Percentiles rank a stretch among this genome's conserved stretches.
Evolutionary conservation across 35 echinoderm and acorn worm species (phyloP).

Genomic region (Diadema setosum): DNA sequence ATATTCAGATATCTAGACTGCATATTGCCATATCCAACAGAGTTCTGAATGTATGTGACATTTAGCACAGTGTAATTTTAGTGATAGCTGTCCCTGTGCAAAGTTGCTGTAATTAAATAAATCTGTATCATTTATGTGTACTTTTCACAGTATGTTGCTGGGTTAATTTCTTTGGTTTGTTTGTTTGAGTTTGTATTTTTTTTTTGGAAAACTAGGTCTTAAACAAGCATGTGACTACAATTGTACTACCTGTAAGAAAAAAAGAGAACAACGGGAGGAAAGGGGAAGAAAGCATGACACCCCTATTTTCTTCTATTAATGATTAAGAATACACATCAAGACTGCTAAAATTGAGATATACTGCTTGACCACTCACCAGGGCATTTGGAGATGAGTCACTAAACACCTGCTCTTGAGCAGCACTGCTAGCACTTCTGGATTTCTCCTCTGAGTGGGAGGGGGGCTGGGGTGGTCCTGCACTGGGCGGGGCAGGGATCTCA

Average conservation of each 20-base stretch:
- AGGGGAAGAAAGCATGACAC: background rate
- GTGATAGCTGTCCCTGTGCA: no score
- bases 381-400: conserved; percentile 57
- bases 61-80: no score
- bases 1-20: no score
- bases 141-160: no score
- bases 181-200: no score
- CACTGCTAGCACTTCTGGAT: background rate
- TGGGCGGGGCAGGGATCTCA: background rate
- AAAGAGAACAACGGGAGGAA: background rate
- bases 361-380: conserved; percentile 14
- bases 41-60: no score
- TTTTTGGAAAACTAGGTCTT: background rate
- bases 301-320: background rate
- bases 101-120: no score
- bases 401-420: background rate
- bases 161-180: no score
- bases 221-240: background rate
- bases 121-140: no score
- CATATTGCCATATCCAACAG: no score
- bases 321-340: background rate
- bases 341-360: background rate
- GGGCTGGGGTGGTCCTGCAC: background rate
- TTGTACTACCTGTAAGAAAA: background rate
- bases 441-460: background rate